Evolutionary conservation across 1,140 invertebrate species (phyloP).

Genomic region (Leucophenga varia): DNA sequence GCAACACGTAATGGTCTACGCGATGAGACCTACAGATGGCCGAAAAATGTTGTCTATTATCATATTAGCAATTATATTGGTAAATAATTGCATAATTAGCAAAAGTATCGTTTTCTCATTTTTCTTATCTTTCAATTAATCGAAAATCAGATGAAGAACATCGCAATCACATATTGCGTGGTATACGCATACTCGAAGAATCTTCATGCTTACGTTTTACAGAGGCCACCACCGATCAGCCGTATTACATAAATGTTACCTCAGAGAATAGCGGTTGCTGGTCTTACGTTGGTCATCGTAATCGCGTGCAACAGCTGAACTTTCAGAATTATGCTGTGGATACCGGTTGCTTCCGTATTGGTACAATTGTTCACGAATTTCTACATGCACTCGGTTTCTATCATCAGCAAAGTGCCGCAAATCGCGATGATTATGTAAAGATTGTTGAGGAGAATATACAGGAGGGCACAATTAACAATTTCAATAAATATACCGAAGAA

Average conservation of each 20-base stretch:
- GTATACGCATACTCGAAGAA: conserved; percentile 47
- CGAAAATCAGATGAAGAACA: too few relatives aligned
- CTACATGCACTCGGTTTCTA: conserved; percentile 69
- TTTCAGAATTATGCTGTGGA: conserved; percentile 28
- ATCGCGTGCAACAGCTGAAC: conserved; percentile 53
- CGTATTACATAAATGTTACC: conserved; percentile 36
- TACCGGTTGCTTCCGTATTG: conserved; percentile 47
- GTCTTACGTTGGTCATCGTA: conserved; percentile 58
- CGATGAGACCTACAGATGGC: conserved; percentile 10
- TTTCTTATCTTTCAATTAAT: too few relatives aligned
- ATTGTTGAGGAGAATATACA: conserved; percentile 72
- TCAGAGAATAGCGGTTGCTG: conserved; percentile 52
- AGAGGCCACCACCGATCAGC: conserved; percentile 28
- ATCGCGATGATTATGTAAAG: conserved; percentile 69
- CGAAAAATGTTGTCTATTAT: conserved; percentile 16
- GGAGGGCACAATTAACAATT: conserved; percentile 60
- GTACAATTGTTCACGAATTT: conserved; percentile 68
- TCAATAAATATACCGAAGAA: conserved; percentile 58
- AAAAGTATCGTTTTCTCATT: too few relatives aligned
- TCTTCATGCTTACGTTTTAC: conserved; percentile 37
- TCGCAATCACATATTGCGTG: conserved; percentile 24
- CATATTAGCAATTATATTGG: conserved; percentile 4
- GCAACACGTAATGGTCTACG: conserved; percentile 12
- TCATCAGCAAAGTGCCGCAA: conserved; percentile 71
- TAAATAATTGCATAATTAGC: too few relatives aligned